Evolutionary conservation across 2,113 vertebrate genomes (phyloP).

Genomic region (Perca schrenkii): DNA sequence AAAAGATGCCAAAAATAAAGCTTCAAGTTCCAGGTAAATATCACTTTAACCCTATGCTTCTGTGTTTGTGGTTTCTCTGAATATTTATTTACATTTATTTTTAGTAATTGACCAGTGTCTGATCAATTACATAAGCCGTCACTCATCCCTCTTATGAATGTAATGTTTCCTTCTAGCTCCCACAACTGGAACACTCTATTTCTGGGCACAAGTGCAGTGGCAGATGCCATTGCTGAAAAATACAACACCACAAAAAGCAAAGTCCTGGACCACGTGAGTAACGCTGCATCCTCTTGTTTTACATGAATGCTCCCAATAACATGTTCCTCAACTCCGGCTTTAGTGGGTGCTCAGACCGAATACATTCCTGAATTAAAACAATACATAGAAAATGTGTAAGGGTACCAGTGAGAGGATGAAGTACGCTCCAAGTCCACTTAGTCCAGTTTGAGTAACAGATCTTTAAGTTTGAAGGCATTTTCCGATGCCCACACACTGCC

Average conservation of each 20-base stretch:
- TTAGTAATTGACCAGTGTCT: background rate
- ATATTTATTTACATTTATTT: background rate
- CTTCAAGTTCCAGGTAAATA: conserved; percentile 90
- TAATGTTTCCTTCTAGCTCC: conserved; percentile 82
- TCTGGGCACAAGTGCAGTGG: conserved; percentile 93
- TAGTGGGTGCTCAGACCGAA: background rate
- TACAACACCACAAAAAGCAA: conserved; percentile 95
- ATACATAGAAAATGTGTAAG: background rate
- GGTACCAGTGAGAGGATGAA: background rate
- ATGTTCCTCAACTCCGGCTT: background rate
- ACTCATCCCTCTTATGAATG: background rate
- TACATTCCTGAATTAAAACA: background rate
- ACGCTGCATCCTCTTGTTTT: conserved; percentile 1
- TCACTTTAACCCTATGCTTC: background rate
- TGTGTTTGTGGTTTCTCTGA: background rate
- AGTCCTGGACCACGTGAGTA: conserved; percentile 95
- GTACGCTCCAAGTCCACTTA: background rate
- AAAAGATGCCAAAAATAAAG: conserved; percentile 92
- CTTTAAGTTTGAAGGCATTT: background rate
- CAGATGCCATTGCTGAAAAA: conserved; percentile 94
- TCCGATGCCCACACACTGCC: background rate
- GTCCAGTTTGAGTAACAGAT: background rate
- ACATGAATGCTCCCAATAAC: background rate
- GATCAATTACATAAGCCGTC: background rate
- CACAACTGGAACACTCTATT: conserved; percentile 98